Evolutionary conservation across 2,113 vertebrate genomes (phyloP), one percentile per base, ranked within the genome.

Genomic region (Dipodomys spectabilis): DNA sequence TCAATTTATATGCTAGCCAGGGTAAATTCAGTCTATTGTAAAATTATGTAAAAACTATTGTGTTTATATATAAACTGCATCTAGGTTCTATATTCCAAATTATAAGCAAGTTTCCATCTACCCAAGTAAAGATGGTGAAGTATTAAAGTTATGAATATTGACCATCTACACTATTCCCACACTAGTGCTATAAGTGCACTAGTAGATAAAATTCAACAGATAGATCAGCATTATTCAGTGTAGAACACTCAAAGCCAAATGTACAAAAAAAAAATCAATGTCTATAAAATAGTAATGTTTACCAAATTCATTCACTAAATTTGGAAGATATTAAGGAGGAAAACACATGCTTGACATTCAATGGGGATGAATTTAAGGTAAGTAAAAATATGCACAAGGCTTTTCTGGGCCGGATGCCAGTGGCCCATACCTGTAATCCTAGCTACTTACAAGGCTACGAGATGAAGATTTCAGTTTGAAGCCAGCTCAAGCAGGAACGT

Each of bases 211-310:
- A 78, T 45, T 90, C 18, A 27, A 57, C 6, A 16, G 22, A 60
- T n/a, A 69, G 27, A 82, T 90, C n/a, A 91, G 80, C 79, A 86
- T 85, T 90, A 74, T 74, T 90, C 91, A 39, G 2, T 16, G n/a
- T 5, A 23, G 32, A 83, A 74, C 4, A 0, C 27, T 45, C 86
- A 92, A 92, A 92, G 79, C 68, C 84, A 82, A 94, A 93, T 67
- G 67, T 74, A 88, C 65, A 71, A 91, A 71, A 91, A 71, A 91
- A 60, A 68, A 22, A 92, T 94, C 89, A 81, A 94, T 95, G 19
- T 57, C 45, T 79, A 83, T 95, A 90, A 94, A 95, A 96, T 95
- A 88, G 90, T 97, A 20, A 95, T 35, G 79, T 71, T 20, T 79
- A 72, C 35, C 80, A 45, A 81, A 91, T 68, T 84, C 93, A 77